These are phyloP conservation scores for Coboldia fuscipes DNA, from an alignment of 1,140 invertebrate species.

Conservation along the genomic window DNA sequence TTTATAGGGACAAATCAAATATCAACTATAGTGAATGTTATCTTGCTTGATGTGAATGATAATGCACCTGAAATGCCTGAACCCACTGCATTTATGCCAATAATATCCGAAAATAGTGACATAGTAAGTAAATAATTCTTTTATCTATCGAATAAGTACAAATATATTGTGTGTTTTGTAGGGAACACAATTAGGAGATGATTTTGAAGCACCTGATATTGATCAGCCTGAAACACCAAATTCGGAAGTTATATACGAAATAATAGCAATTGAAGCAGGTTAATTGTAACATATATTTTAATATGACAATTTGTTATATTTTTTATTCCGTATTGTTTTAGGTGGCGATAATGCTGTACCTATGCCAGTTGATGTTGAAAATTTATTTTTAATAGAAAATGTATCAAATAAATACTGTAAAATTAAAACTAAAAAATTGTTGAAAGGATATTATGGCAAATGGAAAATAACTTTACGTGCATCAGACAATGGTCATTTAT, in stretches of 20 bases:
- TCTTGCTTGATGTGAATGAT: slow-evolving; percentile 29
- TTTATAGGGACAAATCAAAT: slow-evolving; percentile 15
- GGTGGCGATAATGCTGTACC: slow-evolving; percentile 3
- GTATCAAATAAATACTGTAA: slow-evolving; percentile 18
- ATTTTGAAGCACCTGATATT: slow-evolving; percentile 23
- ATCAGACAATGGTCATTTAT: slow-evolving; percentile 21
- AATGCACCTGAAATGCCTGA: slow-evolving; percentile 25
- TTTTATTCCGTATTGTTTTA: not conserved
- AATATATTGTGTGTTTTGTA: slow-evolving; percentile 8
- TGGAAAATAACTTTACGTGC: slow-evolving; percentile 15
- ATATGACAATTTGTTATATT: not conserved
- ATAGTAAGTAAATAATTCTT: slow-evolving; percentile 14
- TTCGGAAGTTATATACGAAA: slow-evolving; percentile 23
- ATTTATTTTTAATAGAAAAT: slow-evolving; percentile 22
- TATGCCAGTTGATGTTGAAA: slow-evolving; percentile 8
- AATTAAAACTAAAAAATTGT: slow-evolving; percentile 16
- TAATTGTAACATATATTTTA: not conserved
- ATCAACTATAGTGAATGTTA: slow-evolving; percentile 16
- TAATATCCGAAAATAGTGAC: slow-evolving; percentile 19
- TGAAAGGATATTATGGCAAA: slow-evolving; percentile 28
- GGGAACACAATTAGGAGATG: slow-evolving; percentile 11
- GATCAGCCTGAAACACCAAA: slow-evolving; percentile 26
- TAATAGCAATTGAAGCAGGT: slow-evolving; percentile 10
- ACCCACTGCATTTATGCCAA: slow-evolving; percentile 10
- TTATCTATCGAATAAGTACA: not conserved